Base-by-base conservation (phyloP, 1,140 invertebrate species). In the Pseudomyrmex flavicornis region DNA sequence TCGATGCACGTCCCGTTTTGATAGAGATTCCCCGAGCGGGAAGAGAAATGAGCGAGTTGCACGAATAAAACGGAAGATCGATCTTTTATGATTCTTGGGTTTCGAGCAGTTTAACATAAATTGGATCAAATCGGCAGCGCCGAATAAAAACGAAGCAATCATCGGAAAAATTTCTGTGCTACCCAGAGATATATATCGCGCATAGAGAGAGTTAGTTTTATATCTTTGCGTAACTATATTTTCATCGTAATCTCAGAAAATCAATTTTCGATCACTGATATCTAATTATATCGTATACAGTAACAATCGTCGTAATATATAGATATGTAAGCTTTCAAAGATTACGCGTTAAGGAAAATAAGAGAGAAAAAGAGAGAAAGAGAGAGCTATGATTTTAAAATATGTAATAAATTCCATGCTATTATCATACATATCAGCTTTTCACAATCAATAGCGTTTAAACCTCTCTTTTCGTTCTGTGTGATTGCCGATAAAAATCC, bases 1-100 rank as follows among this genome's bases (percentile, higher is more conserved):
- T 66, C 73, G 74, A 83, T 76, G 52, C 79, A 66, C 44, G 72
- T 66, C 22, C 35, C 73, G 74, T 75, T 66, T 77, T 79, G 73
- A 77, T 79, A 66, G 62, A 79, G 73, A 66, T 59, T 80, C 66
- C 76, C 22, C 46, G 76, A 20, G 9, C 52, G 48, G 44, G 17
- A 54, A 59, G 26, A 48, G n/a, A 59, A 26, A 48, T 46, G 66
- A 44, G 44, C 15, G 65, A 70, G 54, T 52, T 52, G 69, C 50
- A 44, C 26, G 74, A 66, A 77, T 77, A 66, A 62, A 56, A 35
- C 58, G 59, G 13, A 62, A 75, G 48, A 82, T 82, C 61, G 69
- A 77, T 52, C 52, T 77, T 63, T 65, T 63, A 80, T 12, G 12
- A 80, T 50, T 66, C 54, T 54, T 20, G 66, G 76, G 61, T 80